Evolutionary conservation across 2,113 vertebrate genomes (phyloP), one percentile per base, ranked within the genome.

Genomic region (Antennarius striatus): DNA sequence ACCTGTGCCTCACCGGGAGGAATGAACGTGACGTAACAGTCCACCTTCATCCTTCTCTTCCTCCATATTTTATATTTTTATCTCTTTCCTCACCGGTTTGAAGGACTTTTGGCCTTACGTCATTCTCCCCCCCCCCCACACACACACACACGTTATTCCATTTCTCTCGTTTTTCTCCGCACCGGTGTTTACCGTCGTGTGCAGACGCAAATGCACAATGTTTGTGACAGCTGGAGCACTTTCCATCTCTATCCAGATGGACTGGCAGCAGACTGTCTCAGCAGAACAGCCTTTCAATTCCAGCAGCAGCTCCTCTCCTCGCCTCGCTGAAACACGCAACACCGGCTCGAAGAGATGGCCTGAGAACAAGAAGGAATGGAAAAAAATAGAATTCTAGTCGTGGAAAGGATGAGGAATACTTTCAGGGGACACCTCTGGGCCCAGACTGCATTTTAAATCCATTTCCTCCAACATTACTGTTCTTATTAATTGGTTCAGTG

Each of bases 171-270:
- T 61, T 29, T 58, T 39, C 9, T 22, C 59, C 52, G 11, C 58
- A 36, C 43, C 52, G 16, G 36, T 16, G 43, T 76, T 56, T 55
- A 29, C 36, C 15, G 29, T 4, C 32, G 46, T 45, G 45, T 0
- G 5, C 52, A 54, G 32, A 36, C 49, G 57, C 49, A 75, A 69
- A 63, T 48, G 36, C 39, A 56, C 68, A 71, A 57, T 73, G 36
- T 68, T 59, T 63, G 71, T 80, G 77, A 77, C 70, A 65, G 66
- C 73, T 68, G 63, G 66, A 82, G 66, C 48, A 55, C 36, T 83
- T 70, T 67, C 58, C 51, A 52, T 66, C 54, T 61, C 67, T 43
- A 50, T 46, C 71, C 79, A 84, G 75, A 87, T 69, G 73, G 73
- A 79, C 69, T 72, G 73, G 63, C 79, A 76, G 46, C 65, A 29